A percentile compares a stretch with the other conserved stretches of the same genome.
Conservation (phyloP, 2,113 vertebrate species). For the Macrotis lagotis region DNA sequence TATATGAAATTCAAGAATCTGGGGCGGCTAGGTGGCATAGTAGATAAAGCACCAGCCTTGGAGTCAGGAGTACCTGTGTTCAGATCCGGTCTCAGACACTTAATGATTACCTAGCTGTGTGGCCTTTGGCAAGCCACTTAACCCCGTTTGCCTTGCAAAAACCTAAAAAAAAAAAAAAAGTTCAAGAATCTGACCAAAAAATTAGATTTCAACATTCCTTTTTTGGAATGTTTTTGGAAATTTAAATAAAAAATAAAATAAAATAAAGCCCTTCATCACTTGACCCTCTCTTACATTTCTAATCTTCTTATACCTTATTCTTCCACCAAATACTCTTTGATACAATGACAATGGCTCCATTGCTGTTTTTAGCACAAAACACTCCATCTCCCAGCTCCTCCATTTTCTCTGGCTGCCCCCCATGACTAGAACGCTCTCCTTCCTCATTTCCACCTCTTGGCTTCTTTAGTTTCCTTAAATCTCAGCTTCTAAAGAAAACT, state of each 20-base stretch:
- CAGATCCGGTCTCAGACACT: too few species aligned
- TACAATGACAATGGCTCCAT: neutral
- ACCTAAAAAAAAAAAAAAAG: too few species aligned
- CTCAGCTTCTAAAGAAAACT: neutral
- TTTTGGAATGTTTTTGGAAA: too few species aligned
- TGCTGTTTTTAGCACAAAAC: neutral
- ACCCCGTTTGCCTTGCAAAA: too few species aligned
- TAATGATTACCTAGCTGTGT: too few species aligned
- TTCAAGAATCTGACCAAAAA: too few species aligned
- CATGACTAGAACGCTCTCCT: neutral
- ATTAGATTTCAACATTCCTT: too few species aligned
- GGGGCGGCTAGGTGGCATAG: too few species aligned
- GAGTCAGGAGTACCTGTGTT: too few species aligned
- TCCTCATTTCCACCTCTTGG: neutral
- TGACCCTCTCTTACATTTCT: neutral
- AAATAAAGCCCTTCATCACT: neutral
- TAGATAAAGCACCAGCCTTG: too few species aligned
- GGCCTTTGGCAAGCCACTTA: neutral
- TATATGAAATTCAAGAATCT: too few species aligned
- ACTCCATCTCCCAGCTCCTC: neutral
- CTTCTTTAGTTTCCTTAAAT: neutral
- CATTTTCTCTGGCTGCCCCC: neutral
- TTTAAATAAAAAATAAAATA: too few species aligned
- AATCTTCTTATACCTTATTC: neutral
- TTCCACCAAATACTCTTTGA: neutral